Evolutionary conservation across 2,888 invertebrate species (phyloP).

Genomic region (Apamea epomidion): DNA sequence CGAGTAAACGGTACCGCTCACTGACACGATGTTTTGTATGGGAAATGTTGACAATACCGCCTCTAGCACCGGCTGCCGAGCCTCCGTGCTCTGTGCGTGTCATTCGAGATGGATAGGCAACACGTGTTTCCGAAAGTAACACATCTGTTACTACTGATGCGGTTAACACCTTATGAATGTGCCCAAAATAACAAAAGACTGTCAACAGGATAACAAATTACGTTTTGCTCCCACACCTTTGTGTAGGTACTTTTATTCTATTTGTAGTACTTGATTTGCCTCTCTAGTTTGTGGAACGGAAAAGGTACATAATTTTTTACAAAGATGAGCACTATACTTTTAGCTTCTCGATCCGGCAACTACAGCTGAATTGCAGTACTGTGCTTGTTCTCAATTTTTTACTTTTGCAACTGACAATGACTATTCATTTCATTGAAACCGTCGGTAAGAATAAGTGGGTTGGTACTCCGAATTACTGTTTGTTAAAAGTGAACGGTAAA

Average conservation of each 20-base stretch:
- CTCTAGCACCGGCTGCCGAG: not conserved
- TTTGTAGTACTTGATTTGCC: not conserved
- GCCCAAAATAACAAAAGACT: slow-evolving; percentile 37
- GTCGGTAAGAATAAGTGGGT: not conserved
- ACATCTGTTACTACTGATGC: slow-evolving; percentile 29
- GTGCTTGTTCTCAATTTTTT: not conserved
- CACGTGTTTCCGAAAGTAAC: slow-evolving; percentile 28
- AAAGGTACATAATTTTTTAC: not conserved
- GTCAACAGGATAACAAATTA: slow-evolving; percentile 18
- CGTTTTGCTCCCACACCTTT: not conserved
- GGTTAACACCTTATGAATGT: slow-evolving; percentile 24
- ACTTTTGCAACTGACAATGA: not conserved
- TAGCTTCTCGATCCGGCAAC: not conserved
- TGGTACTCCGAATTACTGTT: not conserved
- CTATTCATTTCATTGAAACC: not conserved
- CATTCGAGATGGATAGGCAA: slow-evolving; percentile 17
- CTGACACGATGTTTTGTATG: not conserved
- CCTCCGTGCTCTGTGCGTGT: not conserved
- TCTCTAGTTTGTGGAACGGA: not conserved
- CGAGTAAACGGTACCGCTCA: not conserved
- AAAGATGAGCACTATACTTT: not conserved
- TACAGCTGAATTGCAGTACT: not conserved
- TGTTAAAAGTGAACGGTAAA: not conserved
- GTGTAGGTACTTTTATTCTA: not conserved
- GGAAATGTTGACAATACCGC: not conserved